phyloP scores from a whole-genome alignment of 2,113 vertebrate species.

The Edolisoma coerulescens region DNA sequence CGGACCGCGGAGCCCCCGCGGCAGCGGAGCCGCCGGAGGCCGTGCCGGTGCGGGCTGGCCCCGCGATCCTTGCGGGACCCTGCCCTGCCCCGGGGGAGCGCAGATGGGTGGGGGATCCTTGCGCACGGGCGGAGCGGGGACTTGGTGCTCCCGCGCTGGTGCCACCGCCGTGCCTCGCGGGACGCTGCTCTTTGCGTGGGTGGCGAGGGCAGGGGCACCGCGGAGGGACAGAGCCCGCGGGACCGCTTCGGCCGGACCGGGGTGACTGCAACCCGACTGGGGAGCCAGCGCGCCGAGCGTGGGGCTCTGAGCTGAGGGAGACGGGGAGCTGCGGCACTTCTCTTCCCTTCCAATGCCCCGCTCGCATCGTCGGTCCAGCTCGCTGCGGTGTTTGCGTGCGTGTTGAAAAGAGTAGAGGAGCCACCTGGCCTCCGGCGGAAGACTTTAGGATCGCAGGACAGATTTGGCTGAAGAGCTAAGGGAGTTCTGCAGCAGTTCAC shows the following conservation, averaged over 20 bases:
- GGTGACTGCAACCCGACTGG: accelerated
- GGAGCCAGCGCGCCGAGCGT: background rate
- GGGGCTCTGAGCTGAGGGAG: background rate
- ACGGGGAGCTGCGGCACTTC: background rate
- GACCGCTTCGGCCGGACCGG: background rate
- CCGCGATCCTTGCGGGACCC: background rate
- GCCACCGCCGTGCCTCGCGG: background rate
- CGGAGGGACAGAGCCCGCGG: background rate
- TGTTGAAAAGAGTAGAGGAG: background rate
- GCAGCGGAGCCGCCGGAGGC: background rate
- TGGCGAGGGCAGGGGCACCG: background rate
- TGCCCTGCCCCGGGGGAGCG: background rate
- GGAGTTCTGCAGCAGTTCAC: constrained; percentile 17
- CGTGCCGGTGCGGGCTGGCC: background rate
- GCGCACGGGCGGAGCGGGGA: background rate
- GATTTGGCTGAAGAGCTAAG: background rate
- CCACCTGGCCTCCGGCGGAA: background rate
- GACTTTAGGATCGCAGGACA: background rate
- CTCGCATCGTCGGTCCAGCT: background rate
- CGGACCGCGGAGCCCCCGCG: too few relatives aligned
- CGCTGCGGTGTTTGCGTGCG: background rate
- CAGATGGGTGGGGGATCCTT: background rate
- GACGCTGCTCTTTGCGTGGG: background rate
- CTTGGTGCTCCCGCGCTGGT: background rate
- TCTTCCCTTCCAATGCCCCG: background rate